Base-by-base conservation (phyloP, 2,797 vertebrate genomes). In the Myiotriccus ornatus region DNA sequence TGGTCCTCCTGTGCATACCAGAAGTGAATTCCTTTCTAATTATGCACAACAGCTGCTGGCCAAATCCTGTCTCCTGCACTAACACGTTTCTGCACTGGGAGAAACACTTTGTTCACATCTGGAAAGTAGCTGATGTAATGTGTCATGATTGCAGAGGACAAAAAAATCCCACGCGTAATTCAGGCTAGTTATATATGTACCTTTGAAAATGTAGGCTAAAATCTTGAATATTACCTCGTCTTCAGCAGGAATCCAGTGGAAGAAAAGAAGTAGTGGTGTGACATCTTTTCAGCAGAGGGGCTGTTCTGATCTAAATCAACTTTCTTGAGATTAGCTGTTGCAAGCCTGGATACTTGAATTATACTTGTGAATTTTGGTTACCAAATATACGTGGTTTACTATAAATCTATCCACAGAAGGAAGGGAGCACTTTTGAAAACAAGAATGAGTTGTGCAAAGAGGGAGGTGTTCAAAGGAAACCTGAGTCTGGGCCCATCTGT, bases 1-100 rank as follows among this genome's bases (percentile, higher is more conserved):
- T 90, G 87, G 75, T 96, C 69, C 43, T 86, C 50, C 43, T 73
- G 57, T 71, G 32, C 80, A 56, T 92, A 89, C 47, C 20, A 39
- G 65, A 78, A 5, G 8, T 73, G 63, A 92, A 89, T 93, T 96
- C 82, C 50, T 88, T 95, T 89, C 62, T 68, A 88, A 52, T 41
- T 88, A 73, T 47, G 69, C 1, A 2, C 69, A 84, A 32, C 91
- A 84, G 84, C 82, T 91, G 65, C 82, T 7, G 16, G 60, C 55
- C 79, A 94, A 92, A 70, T 89, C 78, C 65, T 89, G 28, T 75
- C 73, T 93, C 87, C 57, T 83, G 81, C 68, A 28, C 65, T 69
- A 71, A 90, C 77, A 88, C 0, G 10, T 94, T 93, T 91, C 87
- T 89, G 32, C 67, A 56, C 25, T 41, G 69, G 55, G 41, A 90